Evolutionary conservation across 2,113 vertebrate species (phyloP).

Genomic region (Etheostoma spectabile): DNA sequence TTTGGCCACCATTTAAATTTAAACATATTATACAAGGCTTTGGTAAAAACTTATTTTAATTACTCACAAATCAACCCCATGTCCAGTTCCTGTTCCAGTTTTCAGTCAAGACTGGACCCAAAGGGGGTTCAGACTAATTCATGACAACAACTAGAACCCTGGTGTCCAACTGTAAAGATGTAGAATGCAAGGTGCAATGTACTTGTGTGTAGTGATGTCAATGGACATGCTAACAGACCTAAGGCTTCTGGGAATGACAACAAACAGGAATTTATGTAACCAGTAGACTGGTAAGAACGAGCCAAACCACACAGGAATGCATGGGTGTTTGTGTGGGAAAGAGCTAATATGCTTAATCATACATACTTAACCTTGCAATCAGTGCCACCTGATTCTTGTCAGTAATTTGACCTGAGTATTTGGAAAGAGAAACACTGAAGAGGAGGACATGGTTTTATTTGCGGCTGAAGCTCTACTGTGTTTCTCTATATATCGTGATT

Average conservation of each 20-base stretch:
- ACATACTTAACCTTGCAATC: background rate
- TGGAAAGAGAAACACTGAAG: constrained; percentile 38
- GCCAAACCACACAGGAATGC: constrained; percentile 16
- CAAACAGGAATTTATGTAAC: constrained; percentile 17
- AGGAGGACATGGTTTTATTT: constrained; percentile 60
- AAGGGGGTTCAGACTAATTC: background rate
- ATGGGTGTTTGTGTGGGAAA: background rate
- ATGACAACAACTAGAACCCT: background rate
- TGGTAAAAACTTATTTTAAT: background rate
- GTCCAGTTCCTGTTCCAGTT: background rate
- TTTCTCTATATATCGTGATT: constrained; percentile 48
- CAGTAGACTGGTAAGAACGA: constrained; percentile 45
- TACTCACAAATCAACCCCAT: background rate
- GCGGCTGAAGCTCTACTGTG: constrained; percentile 9
- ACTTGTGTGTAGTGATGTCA: background rate
- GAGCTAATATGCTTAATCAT: background rate
- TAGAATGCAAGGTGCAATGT: background rate
- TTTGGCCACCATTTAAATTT: background rate
- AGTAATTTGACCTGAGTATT: constrained; percentile 11
- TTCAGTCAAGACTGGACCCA: background rate
- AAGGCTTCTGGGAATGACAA: background rate
- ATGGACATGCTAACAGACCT: background rate
- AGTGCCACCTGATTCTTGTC: background rate
- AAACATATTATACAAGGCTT: background rate
- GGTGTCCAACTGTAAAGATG: no score